Conservation (phyloP, 2,888 invertebrate species). For the Cosmia trapezina region DNA sequence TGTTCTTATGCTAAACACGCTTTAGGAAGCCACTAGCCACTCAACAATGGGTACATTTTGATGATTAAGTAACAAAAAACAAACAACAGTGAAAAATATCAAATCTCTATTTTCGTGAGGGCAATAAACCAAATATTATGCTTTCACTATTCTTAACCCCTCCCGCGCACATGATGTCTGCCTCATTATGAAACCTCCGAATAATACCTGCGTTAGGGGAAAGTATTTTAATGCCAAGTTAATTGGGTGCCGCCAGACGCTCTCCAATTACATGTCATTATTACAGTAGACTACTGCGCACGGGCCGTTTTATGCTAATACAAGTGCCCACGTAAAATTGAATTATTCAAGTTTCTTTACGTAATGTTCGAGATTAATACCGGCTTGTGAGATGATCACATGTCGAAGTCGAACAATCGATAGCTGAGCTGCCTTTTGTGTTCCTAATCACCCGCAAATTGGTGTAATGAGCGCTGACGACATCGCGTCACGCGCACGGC, state of each 20-base stretch:
- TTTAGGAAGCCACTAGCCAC: constrained; percentile 13
- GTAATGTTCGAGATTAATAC: constrained; percentile 56
- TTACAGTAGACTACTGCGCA: constrained; percentile 66
- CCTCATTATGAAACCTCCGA: constrained; percentile 74
- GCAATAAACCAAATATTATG: constrained; percentile 71
- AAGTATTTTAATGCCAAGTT: constrained; percentile 78
- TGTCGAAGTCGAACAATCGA: constrained; percentile 61
- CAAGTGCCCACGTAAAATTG: constrained; percentile 65
- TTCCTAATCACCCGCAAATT: constrained; percentile 76
- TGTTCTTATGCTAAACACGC: neutral
- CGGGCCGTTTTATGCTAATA: constrained; percentile 72
- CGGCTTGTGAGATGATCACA: constrained; percentile 47
- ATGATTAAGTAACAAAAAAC: constrained; percentile 22
- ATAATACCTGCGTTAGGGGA: constrained; percentile 77
- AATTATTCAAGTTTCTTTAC: constrained; percentile 68
- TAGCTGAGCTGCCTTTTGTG: constrained; percentile 70
- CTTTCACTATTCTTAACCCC: constrained; percentile 73
- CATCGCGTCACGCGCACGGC: constrained; percentile 66
- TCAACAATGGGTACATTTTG: constrained; percentile 17
- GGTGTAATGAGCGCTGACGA: constrained; percentile 73
- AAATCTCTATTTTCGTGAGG: constrained; percentile 66
- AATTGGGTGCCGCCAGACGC: constrained; percentile 73
- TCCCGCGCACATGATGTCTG: constrained; percentile 70
- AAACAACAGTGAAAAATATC: constrained; percentile 58
- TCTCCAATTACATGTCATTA: constrained; percentile 74